phyloP scores from a whole-genome alignment of 2,113 vertebrate species.

The Dasyprocta punctata region DNA sequence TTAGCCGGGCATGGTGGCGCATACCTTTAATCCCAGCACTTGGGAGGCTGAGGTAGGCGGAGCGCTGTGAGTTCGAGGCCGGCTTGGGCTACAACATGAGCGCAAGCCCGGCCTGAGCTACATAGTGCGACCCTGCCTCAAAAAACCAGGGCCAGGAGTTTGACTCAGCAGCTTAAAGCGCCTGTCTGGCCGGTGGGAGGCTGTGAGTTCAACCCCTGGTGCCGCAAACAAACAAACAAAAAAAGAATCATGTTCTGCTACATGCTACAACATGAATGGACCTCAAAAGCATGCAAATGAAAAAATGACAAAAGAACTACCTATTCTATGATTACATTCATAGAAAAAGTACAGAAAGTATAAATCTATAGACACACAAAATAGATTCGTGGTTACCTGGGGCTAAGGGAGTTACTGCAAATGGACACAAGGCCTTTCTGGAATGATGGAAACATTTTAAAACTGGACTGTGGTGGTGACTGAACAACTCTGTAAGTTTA shows the following conservation, averaged over 20 bases:
- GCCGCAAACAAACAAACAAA: too few species aligned
- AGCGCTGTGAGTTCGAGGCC: too few species aligned
- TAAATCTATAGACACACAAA: slow-evolving; percentile 34
- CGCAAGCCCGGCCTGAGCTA: too few species aligned
- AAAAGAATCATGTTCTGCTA: background rate
- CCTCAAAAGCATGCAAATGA: background rate
- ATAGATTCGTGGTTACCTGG: background rate
- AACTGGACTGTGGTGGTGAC: slow-evolving; percentile 50
- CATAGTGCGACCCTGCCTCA: too few species aligned
- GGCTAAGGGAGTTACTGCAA: slow-evolving; percentile 32
- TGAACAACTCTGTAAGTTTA: slow-evolving; percentile 37
- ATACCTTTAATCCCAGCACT: too few species aligned
- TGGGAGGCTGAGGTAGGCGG: too few species aligned
- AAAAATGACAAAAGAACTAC: background rate
- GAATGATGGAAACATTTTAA: slow-evolving; percentile 76
- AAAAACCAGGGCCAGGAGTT: too few species aligned
- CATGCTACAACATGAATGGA: background rate
- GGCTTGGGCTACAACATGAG: too few species aligned
- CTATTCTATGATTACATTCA: background rate
- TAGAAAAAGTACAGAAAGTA: background rate
- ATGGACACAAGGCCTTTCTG: slow-evolving; percentile 55
- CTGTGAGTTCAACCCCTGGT: too few species aligned
- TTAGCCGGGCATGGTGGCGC: too few species aligned
- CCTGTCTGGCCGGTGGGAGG: too few species aligned
- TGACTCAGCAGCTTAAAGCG: too few species aligned